Evolutionary conservation across 1,140 invertebrate species (phyloP).

Genomic region (Bombus impatiens): DNA sequence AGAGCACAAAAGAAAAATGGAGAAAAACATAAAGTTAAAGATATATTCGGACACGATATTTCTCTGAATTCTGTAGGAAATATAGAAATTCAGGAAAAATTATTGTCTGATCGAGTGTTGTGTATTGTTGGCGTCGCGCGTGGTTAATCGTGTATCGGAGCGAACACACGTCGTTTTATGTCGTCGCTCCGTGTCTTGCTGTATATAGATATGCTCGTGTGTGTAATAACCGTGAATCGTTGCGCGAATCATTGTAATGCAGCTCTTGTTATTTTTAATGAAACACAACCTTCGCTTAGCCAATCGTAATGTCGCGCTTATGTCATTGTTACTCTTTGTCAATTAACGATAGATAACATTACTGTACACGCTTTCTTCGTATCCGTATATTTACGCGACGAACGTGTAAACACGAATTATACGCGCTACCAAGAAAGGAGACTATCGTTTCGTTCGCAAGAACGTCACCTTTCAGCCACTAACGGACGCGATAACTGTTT

Average conservation of each 20-base stretch:
- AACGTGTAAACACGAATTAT: slow-evolving; percentile 59
- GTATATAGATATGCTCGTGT: neutral
- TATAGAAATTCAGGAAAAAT: slow-evolving; percentile 6
- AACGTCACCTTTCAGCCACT: slow-evolving; percentile 73
- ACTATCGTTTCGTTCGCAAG: slow-evolving; percentile 15
- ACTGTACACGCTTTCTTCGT: slow-evolving; percentile 43
- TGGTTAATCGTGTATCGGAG: neutral
- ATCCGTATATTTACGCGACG: slow-evolving; percentile 14
- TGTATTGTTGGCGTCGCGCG: neutral
- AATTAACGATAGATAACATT: slow-evolving; percentile 41
- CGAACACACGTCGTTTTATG: neutral
- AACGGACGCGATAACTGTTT: slow-evolving; percentile 78
- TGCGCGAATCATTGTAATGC: neutral
- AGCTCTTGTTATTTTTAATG: neutral
- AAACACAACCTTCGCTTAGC: neutral
- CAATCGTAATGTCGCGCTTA: slow-evolving; percentile 32
- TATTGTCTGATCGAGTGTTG: neutral
- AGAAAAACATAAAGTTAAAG: neutral
- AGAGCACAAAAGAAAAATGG: neutral
- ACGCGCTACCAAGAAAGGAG: slow-evolving; percentile 60
- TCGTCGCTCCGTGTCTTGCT: no score
- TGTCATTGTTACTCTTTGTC: slow-evolving; percentile 31
- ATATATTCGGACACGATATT: neutral
- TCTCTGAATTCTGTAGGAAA: neutral
- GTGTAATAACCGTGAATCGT: neutral